Percentiles rank a stretch among this genome's conserved stretches.
Conservation (phyloP, 2,113 vertebrate species). For the Larimichthys polyactis region DNA sequence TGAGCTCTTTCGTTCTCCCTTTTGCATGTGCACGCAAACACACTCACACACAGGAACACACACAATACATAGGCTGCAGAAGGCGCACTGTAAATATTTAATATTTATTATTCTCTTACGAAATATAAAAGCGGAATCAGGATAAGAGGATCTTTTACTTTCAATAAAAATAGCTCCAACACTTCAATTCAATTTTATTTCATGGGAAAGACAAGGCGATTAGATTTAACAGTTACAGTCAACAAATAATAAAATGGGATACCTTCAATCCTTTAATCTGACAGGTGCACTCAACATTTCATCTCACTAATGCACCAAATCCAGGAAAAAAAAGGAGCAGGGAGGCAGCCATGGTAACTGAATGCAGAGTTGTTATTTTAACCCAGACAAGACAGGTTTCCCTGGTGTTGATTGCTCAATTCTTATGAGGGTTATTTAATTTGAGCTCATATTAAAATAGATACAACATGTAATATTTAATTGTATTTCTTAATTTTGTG, state of each 20-base stretch:
- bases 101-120: slow-evolving; percentile 62
- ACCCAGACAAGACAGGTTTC: background rate
- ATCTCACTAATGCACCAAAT: slow-evolving; percentile 80
- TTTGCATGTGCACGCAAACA: slow-evolving; percentile 42
- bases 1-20: slow-evolving; percentile 31
- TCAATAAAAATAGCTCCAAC: slow-evolving; percentile 63
- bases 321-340: slow-evolving; percentile 28
- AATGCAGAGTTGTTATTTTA: slow-evolving; percentile 30
- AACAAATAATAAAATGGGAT: slow-evolving; percentile 75
- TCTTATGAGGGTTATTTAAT: background rate
- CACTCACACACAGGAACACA: background rate
- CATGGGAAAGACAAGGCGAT: slow-evolving; percentile 65
- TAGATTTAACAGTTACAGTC: slow-evolving; percentile 74
- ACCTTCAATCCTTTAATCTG: slow-evolving; percentile 80
- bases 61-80: slow-evolving; percentile 47
- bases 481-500: background rate
- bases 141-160: slow-evolving; percentile 62
- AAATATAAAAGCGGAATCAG: slow-evolving; percentile 61
- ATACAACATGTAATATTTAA: background rate
- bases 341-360: slow-evolving; percentile 24
- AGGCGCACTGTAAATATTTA: slow-evolving; percentile 68
- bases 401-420: background rate
- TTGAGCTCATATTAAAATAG: slow-evolving; percentile 2
- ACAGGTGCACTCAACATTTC: slow-evolving; percentile 80
- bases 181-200: slow-evolving; percentile 74